Conservation (phyloP, 1,140 invertebrate genomes). For the Pogonognathellus flavescens region DNA sequence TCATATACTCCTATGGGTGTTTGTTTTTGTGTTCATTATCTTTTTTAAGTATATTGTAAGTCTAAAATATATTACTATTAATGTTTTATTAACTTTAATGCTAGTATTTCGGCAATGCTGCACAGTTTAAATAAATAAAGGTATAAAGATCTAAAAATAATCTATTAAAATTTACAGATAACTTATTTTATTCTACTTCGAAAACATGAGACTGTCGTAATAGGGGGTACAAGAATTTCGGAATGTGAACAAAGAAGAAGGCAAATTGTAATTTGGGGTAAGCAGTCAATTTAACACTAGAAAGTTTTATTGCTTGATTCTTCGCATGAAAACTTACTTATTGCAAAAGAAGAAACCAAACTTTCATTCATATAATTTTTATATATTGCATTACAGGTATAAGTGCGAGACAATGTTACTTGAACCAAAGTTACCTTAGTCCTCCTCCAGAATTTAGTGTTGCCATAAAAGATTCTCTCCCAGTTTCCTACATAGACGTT, state of each 20-base stretch:
- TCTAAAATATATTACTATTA: not conserved
- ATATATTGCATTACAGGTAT: not conserved
- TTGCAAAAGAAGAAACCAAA: too few relatives aligned
- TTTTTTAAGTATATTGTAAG: conserved; percentile 9
- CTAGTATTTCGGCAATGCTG: too few relatives aligned
- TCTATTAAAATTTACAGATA: not conserved
- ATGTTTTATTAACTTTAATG: too few relatives aligned
- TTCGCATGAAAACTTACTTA: too few relatives aligned
- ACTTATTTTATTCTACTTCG: conserved; percentile 16
- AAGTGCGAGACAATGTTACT: not conserved
- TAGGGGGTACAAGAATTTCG: not conserved
- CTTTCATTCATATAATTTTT: not conserved
- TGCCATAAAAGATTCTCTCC: conserved; percentile 21
- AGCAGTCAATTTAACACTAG: too few relatives aligned
- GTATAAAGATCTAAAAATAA: too few relatives aligned
- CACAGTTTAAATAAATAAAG: too few relatives aligned
- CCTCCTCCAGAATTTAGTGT: conserved; percentile 37
- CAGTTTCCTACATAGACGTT: conserved; percentile 51
- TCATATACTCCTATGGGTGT: conserved; percentile 6
- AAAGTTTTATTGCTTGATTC: too few relatives aligned
- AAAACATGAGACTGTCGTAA: not conserved
- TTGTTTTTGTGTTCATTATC: not conserved
- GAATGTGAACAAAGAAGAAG: not conserved
- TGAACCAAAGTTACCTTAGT: not conserved
- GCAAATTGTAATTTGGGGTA: not conserved